Percentiles rank a stretch among this genome's conserved stretches.
Evolutionary conservation across 1,140 invertebrate genomes (phyloP).

Genomic region (Contarinia nasturtii): DNA sequence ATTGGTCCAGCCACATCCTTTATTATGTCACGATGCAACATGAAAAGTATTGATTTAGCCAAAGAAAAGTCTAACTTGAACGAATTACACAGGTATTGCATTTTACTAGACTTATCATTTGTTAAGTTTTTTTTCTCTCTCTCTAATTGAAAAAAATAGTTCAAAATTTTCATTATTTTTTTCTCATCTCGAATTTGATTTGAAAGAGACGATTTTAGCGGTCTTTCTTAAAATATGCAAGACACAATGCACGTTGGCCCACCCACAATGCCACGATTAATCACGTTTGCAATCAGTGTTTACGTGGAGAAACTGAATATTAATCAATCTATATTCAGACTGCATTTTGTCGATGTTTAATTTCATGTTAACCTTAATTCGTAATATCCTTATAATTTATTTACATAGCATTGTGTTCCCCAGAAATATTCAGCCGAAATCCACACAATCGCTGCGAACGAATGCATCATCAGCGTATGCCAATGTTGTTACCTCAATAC

Average conservation of each 20-base stretch:
- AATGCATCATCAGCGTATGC: neutral
- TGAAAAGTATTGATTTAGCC: conserved; percentile 7
- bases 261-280: neutral
- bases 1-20: no score
- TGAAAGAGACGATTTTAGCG: neutral
- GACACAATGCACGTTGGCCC: no score
- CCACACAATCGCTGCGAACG: neutral
- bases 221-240: no score
- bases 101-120: neutral
- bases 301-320: no score
- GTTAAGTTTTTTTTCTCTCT: neutral
- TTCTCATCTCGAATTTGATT: no score
- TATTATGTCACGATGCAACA: conserved; percentile 4
- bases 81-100: conserved; percentile 5
- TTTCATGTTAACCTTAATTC: neutral
- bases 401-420: conserved; percentile 3
- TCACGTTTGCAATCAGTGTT: neutral
- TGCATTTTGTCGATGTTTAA: neutral
- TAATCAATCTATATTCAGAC: no score
- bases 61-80: conserved; percentile 5
- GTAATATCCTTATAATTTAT: neutral
- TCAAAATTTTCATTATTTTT: no score
- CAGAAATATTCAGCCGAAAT: conserved; percentile 8
- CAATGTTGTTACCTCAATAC: neutral
- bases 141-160: no score